These are phyloP conservation scores for Nysson spinosus DNA, from an alignment of 2,888 invertebrate genomes.

Conservation along the genomic window DNA sequence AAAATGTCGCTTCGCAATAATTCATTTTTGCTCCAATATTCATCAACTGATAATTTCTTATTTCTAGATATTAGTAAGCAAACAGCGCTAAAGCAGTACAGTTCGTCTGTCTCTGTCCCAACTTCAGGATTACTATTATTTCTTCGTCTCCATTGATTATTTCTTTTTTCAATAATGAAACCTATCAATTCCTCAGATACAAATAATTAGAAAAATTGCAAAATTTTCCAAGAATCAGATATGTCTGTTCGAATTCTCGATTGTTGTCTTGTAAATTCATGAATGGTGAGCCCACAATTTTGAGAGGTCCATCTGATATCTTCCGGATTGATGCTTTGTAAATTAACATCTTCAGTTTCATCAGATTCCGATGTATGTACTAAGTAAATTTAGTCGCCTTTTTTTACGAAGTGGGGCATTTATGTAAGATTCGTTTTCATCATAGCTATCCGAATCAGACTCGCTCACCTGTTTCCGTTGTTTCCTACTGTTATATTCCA, in stretches of 20 bases:
- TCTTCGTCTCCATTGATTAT: conserved; percentile 1
- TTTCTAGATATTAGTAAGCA: conserved; percentile 1
- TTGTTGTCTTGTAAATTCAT: neutral
- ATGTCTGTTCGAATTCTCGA: neutral
- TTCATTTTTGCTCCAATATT: conserved; percentile 12
- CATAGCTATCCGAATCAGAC: conserved; percentile 17
- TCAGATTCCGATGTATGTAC: conserved; percentile 16
- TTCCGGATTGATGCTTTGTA: neutral
- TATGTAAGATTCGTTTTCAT: conserved; percentile 16
- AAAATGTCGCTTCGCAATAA: conserved; percentile 10
- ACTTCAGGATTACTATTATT: conserved; percentile 1
- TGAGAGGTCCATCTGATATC: neutral
- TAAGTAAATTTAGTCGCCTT: conserved; percentile 12
- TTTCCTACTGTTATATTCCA: conserved; percentile 13
- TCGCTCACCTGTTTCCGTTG: conserved; percentile 6
- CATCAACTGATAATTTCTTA: conserved; percentile 8
- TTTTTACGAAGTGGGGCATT: conserved; percentile 7
- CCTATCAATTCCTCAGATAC: conserved; percentile 10
- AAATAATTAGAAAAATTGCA: conserved; percentile 9
- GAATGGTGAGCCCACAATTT: neutral
- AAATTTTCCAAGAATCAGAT: neutral
- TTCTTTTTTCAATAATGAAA: conserved; percentile 4
- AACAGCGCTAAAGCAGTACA: conserved; percentile 2
- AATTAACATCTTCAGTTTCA: conserved; percentile 3
- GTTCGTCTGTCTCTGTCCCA: neutral